Conservation (phyloP, 2,888 invertebrate species). For the Osedax frankpressi region DNA sequence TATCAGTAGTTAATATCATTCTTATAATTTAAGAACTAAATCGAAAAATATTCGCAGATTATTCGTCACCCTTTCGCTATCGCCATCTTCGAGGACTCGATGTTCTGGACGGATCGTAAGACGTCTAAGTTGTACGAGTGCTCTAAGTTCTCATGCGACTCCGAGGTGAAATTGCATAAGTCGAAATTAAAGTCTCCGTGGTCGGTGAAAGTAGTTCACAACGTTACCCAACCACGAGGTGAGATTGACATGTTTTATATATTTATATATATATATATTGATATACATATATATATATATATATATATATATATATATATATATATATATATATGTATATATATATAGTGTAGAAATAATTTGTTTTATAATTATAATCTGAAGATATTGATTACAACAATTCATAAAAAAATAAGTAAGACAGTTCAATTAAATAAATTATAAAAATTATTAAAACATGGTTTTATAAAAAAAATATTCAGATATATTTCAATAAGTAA, state of each 20-base stretch:
- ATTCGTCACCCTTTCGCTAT: slow-evolving; percentile 76
- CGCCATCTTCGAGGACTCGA: slow-evolving; percentile 36
- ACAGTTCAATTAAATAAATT: too few species aligned
- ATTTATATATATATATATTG: not conserved
- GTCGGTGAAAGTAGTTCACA: slow-evolving; percentile 82
- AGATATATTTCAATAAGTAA: too few species aligned
- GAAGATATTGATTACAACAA: too few species aligned
- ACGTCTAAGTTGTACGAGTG: slow-evolving; percentile 52
- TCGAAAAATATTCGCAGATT: slow-evolving; percentile 68
- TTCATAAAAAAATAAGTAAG: too few species aligned
- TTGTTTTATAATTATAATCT: too few species aligned
- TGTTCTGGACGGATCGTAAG: slow-evolving; percentile 68
- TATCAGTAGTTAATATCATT: too few species aligned
- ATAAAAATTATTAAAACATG: too few species aligned
- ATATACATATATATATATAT: not conserved
- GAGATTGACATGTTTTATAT: too few species aligned
- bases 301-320: not conserved
- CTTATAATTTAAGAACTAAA: too few species aligned
- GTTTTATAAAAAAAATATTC: too few species aligned
- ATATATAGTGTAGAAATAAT: too few species aligned
- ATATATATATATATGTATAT: not conserved
- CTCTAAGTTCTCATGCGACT: slow-evolving; percentile 74
- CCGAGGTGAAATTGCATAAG: slow-evolving; percentile 79
- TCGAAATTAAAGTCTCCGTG: slow-evolving; percentile 76
- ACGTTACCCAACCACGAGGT: slow-evolving; percentile 68